Percentiles rank a stretch among this genome's conserved stretches.
These are phyloP conservation scores for Drosophila tanythrix DNA, from an alignment of 2,888 invertebrate species.

Conservation along the genomic window DNA sequence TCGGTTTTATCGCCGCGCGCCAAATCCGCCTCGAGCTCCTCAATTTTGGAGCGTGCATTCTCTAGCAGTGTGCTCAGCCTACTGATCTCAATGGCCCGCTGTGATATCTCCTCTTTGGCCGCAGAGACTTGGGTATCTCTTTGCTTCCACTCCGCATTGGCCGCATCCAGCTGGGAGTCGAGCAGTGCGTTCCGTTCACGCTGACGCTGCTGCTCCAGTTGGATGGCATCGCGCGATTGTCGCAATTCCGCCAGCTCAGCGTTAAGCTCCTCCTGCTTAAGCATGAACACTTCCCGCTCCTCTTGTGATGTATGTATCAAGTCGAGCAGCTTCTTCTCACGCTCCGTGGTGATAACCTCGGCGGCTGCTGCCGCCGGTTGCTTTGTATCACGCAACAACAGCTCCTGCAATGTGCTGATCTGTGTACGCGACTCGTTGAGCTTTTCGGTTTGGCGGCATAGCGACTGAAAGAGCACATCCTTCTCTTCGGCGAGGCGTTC, in stretches of 20 bases:
- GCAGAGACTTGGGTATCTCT: conserved; percentile 90
- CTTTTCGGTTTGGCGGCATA: conserved; percentile 96
- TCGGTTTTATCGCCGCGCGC: conserved; percentile 90
- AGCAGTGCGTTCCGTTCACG: conserved; percentile 89
- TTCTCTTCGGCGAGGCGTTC: conserved; percentile 95
- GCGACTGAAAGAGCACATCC: conserved; percentile 93
- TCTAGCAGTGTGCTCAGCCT: conserved; percentile 91
- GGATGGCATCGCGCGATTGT: conserved; percentile 87
- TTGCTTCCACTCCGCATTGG: conserved; percentile 90
- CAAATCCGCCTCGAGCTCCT: conserved; percentile 89
- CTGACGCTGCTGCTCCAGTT: conserved; percentile 88
- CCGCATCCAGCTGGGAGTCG: conserved; percentile 90
- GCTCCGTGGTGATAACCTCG: conserved; percentile 89
- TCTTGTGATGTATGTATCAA: conserved; percentile 93
- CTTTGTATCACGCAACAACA: conserved; percentile 89
- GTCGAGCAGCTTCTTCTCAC: conserved; percentile 93
- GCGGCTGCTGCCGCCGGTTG: conserved; percentile 87
- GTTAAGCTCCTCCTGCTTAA: conserved; percentile 92
- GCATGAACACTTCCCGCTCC: conserved; percentile 90
- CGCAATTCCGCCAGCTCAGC: conserved; percentile 89
- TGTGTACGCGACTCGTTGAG: conserved; percentile 93
- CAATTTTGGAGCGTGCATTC: conserved; percentile 93
- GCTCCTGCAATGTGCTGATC: conserved; percentile 93
- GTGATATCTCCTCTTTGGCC: conserved; percentile 90
- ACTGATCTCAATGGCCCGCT: conserved; percentile 92